phyloP scores from a whole-genome alignment of 2,797 vertebrate species.

The Xenopus petersii region DNA sequence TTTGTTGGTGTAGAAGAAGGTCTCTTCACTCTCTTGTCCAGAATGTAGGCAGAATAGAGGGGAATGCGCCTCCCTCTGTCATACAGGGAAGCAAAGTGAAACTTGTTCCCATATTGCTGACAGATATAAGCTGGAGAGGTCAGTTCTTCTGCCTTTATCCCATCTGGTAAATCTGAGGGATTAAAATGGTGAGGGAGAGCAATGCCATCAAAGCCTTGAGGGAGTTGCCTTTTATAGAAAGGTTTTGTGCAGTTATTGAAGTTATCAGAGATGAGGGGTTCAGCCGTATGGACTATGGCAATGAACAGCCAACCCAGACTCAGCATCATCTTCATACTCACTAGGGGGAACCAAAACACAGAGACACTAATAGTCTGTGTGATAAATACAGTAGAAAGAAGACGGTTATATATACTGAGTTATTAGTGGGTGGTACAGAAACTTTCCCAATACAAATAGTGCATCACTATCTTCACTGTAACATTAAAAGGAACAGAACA shows the following conservation, averaged over 20 bases:
- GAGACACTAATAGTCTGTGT: no score
- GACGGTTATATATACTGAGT: no score
- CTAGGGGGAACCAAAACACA: neutral
- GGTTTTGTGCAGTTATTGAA: neutral
- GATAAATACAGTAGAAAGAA: no score
- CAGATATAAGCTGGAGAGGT: slow-evolving; percentile 8
- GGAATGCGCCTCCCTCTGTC: slow-evolving; percentile 5
- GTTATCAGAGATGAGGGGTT: neutral
- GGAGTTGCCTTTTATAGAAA: neutral
- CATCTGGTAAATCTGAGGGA: neutral
- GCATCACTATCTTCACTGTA: no score
- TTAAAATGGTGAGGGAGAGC: neutral
- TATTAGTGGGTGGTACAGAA: no score
- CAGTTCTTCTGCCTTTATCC: neutral
- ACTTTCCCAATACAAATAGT: no score
- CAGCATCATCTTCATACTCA: neutral
- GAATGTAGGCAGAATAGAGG: slow-evolving; percentile 13
- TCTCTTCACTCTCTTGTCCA: neutral
- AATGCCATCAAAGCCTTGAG: neutral
- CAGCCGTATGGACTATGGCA: neutral
- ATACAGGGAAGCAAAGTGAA: neutral
- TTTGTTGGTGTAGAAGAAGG: no score
- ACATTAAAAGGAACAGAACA: no score
- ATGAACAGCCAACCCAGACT: neutral
- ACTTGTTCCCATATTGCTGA: neutral